Base-by-base conservation (phyloP, 2,797 vertebrate genomes). In the Morus bassanus region DNA sequence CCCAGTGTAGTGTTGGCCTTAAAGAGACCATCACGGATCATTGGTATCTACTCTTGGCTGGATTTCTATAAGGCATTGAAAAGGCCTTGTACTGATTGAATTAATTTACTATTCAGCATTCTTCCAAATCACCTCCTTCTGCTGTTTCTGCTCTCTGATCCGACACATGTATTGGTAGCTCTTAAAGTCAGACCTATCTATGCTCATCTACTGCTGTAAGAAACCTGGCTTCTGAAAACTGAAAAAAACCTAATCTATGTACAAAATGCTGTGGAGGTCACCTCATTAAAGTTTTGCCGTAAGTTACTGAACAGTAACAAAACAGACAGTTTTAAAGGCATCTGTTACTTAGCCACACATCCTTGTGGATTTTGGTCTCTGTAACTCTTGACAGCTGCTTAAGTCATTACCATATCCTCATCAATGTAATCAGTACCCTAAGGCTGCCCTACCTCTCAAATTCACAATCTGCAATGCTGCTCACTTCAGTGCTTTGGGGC, bases 401-500 rank as follows among this genome's bases (percentile, higher is more conserved):
- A 94, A 96, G 81, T 95, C 85, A 96, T 97, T 97, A 95, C 56
- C 72, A 54, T 97, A 94, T 60, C 79, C 91, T 98, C 96, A 95
- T 96, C 93, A 95, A 97, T 94, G 89, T 93, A 96, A 97, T 97
- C 94, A 97, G 95, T 93, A 97, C 85, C 93, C 92, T 92, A 97
- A 94, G 65, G 83, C 93, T 96, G 96, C 92, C 65, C 70, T 97
- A 75, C 70, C 81, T 97, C 65, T 96, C 89, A 95, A 88, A 97
- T 95, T 91, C 96, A 93, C 87, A 93, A 63, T 96, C 96, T 94
- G 93, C 93, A 97, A 35, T 79, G 95, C 93, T 89, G 85, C 95
- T 97, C 95, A 95, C 93, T 97, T 96, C 95, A 95, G 95, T 95
- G 94, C 94, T 97, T 97, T 97, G 96, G 92, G 93, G 91, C 94